A percentile compares a stretch with the other conserved stretches of the same genome.
Evolutionary conservation across 2,797 vertebrate species (phyloP).

Genomic region (Aldrovandia affinis): DNA sequence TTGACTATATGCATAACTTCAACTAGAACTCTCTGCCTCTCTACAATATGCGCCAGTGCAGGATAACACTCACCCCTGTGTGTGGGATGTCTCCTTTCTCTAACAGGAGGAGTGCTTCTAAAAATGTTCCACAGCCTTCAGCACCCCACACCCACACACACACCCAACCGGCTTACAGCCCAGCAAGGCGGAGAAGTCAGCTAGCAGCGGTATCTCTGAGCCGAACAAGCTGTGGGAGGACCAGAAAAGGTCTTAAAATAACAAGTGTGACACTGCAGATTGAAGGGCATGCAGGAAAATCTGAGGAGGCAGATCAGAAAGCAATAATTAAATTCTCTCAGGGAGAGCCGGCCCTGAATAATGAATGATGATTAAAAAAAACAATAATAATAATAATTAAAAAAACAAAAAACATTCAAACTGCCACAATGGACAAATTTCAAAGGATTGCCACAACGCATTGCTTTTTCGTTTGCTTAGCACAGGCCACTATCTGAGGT

Average conservation of each 20-base stretch:
- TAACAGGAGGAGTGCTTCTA: constrained; percentile 30
- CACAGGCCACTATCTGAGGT: neutral
- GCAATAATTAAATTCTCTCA: neutral
- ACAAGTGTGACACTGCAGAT: constrained; percentile 16
- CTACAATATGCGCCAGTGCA: neutral
- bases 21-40: neutral
- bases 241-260: constrained; percentile 22
- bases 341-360: neutral
- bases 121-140: constrained; percentile 26
- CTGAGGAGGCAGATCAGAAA: constrained; percentile 9
- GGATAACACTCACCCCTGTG: neutral
- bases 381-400: neutral
- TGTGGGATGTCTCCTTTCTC: constrained; percentile 17
- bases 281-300: neutral
- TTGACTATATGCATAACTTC: neutral
- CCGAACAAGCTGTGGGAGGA: constrained; percentile 5
- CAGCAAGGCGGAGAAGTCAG: neutral
- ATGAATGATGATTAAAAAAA: neutral
- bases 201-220: neutral
- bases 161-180: neutral
- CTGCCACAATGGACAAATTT: neutral
- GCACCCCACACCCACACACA: neutral
- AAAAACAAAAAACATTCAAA: neutral
- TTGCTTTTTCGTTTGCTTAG: neutral
- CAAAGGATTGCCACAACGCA: constrained; percentile 14